These are phyloP conservation scores for Pararge aegeria DNA, from an alignment of 1,140 invertebrate genomes.

Conservation along the genomic window DNA sequence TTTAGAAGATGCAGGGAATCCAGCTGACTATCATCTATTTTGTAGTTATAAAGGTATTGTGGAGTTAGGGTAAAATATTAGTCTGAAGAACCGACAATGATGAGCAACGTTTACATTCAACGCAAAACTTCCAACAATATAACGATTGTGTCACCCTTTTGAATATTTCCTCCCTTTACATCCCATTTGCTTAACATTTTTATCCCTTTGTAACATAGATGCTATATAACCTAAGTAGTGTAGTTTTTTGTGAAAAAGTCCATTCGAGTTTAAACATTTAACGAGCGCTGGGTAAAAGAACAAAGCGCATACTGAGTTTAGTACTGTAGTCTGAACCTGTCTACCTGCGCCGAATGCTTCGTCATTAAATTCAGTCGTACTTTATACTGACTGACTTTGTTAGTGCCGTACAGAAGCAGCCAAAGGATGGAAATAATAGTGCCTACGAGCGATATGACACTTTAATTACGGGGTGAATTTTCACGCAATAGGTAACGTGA, in stretches of 20 bases:
- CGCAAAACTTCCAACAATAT: neutral
- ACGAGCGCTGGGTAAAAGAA: constrained; percentile 55
- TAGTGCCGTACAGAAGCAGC: constrained; percentile 3
- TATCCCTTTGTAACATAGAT: constrained; percentile 1
- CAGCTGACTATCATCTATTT: too few species aligned
- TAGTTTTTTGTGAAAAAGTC: constrained; percentile 33
- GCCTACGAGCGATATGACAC: neutral
- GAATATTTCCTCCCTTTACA: neutral
- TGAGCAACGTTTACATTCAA: neutral
- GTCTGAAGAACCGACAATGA: too few species aligned
- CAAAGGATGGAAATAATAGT: constrained; percentile 7
- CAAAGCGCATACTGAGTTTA: constrained; percentile 56
- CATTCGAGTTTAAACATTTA: constrained; percentile 61
- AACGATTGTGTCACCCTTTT: neutral
- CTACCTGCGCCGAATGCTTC: constrained; percentile 13
- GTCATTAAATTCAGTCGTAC: constrained; percentile 21
- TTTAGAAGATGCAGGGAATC: too few species aligned
- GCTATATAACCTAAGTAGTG: neutral
- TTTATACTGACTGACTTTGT: constrained; percentile 18
- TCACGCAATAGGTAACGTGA: neutral
- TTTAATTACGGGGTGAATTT: neutral
- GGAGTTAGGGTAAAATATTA: too few species aligned
- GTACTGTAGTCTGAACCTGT: constrained; percentile 34
- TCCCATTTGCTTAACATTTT: neutral
- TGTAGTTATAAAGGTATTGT: too few species aligned